Conservation (phyloP, 2,888 invertebrate genomes). For the Nomada lathburiana region DNA sequence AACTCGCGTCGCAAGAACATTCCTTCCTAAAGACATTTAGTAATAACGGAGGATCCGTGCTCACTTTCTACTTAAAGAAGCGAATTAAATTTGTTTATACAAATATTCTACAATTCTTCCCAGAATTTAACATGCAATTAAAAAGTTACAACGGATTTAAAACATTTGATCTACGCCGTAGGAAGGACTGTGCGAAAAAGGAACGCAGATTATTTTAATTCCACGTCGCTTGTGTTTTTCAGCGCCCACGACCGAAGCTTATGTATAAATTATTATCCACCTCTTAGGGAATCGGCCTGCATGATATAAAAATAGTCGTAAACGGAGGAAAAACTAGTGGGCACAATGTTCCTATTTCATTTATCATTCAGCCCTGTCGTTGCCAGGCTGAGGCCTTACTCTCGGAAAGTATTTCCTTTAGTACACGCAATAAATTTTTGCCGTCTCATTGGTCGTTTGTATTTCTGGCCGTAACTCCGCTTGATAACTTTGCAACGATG, state of each 20-base stretch:
- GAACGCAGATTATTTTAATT: background rate
- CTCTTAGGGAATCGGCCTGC: background rate
- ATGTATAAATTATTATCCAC: slow-evolving; percentile 8
- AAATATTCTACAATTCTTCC: too few species aligned
- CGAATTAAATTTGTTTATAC: too few species aligned
- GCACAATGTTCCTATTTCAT: slow-evolving; percentile 36
- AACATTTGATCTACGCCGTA: too few species aligned
- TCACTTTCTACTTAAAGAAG: too few species aligned
- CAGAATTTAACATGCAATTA: too few species aligned
- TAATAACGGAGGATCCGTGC: too few species aligned
- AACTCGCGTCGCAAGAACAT: background rate
- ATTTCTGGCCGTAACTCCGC: slow-evolving; percentile 77
- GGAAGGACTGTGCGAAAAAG: too few species aligned
- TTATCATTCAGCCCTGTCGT: slow-evolving; percentile 47
- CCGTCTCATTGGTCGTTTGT: slow-evolving; percentile 81
- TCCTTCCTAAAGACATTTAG: too few species aligned
- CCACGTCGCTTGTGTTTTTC: background rate
- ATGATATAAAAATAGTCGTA: slow-evolving; percentile 27
- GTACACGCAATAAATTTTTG: slow-evolving; percentile 61
- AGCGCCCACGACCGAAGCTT: background rate
- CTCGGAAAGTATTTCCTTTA: slow-evolving; percentile 51
- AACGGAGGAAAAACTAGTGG: slow-evolving; percentile 3
- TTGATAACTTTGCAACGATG: slow-evolving; percentile 76
- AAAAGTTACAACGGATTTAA: too few species aligned
- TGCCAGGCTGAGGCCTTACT: slow-evolving; percentile 44